These are phyloP conservation scores for Spondyliosoma cantharus DNA, from an alignment of 2,797 vertebrate species.

Conservation along the genomic window DNA sequence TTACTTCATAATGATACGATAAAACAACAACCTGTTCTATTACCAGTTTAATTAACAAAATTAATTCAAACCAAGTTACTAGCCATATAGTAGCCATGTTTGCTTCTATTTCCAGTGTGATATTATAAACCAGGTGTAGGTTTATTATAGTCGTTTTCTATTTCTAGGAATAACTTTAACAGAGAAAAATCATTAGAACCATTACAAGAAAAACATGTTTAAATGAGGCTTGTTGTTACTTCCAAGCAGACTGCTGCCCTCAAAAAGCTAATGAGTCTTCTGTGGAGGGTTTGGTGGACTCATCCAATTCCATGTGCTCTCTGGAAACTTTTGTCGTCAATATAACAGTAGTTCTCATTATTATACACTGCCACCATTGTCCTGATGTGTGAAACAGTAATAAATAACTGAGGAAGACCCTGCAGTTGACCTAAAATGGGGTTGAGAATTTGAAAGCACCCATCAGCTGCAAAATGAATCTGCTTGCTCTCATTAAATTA, in stretches of 20 bases:
- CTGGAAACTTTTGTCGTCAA: not conserved
- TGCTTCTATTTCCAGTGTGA: not conserved
- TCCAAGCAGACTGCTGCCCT: not conserved
- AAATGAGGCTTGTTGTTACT: not conserved
- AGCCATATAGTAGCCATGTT: not conserved
- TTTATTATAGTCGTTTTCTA: not conserved
- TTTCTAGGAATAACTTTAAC: not conserved
- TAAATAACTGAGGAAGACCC: not conserved
- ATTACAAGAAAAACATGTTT: not conserved
- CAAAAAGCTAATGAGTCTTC: not conserved
- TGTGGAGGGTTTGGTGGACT: not conserved
- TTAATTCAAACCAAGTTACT: not conserved
- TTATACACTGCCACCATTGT: constrained; percentile 9
- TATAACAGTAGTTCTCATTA: not conserved
- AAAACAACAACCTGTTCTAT: too few relatives aligned
- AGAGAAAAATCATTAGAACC: not conserved
- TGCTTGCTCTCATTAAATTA: not conserved
- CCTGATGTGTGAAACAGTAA: not conserved
- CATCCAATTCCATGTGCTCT: not conserved
- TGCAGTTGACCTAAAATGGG: not conserved
- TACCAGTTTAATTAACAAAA: not conserved
- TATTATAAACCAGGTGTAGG: not conserved
- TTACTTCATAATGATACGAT: too few relatives aligned
- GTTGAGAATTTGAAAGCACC: constrained; percentile 3
- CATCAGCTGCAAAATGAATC: not conserved